These are phyloP conservation scores for Pomacea maculata DNA, from an alignment of 1,140 invertebrate species.

Conservation along the genomic window DNA sequence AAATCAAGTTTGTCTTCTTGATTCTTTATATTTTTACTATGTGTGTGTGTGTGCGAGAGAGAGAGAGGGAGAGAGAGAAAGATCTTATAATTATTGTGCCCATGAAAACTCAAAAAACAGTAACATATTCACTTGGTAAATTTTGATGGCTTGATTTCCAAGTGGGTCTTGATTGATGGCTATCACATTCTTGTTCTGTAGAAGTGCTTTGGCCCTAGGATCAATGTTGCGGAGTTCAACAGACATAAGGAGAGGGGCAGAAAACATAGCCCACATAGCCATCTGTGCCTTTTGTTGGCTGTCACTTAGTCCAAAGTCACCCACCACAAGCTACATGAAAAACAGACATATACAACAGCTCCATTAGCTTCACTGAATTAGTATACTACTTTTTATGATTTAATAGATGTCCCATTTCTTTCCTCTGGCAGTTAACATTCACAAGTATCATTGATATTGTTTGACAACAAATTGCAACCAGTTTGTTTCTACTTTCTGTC, in stretches of 20 bases:
- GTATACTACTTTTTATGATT: not conserved
- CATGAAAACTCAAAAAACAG: no score
- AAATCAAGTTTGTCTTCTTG: no score
- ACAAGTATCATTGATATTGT: no score
- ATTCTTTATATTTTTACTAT: no score
- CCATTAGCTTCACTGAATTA: not conserved
- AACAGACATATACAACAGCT: not conserved
- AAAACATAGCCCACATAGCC: conserved; percentile 96
- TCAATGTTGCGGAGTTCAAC: conserved; percentile 90
- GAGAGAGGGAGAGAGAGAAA: no score
- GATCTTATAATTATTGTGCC: no score
- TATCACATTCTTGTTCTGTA: conserved; percentile 94
- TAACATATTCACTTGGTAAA: not conserved
- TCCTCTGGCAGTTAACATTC: no score
- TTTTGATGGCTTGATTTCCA: conserved; percentile 80
- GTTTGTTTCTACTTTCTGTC: no score
- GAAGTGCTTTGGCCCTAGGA: conserved; percentile 89
- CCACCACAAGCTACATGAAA: conserved; percentile 83
- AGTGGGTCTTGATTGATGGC: conserved; percentile 94
- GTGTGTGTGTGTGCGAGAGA: no score
- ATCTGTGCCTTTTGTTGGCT: conserved; percentile 97
- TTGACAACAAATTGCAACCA: no score
- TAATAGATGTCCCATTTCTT: no score
- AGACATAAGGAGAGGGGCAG: conserved; percentile 96
- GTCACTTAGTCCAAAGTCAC: conserved; percentile 94